A percentile compares a stretch with the other conserved stretches of the same genome.
Conservation (phyloP, 2,888 invertebrate species). For the Phalera bucephala region DNA sequence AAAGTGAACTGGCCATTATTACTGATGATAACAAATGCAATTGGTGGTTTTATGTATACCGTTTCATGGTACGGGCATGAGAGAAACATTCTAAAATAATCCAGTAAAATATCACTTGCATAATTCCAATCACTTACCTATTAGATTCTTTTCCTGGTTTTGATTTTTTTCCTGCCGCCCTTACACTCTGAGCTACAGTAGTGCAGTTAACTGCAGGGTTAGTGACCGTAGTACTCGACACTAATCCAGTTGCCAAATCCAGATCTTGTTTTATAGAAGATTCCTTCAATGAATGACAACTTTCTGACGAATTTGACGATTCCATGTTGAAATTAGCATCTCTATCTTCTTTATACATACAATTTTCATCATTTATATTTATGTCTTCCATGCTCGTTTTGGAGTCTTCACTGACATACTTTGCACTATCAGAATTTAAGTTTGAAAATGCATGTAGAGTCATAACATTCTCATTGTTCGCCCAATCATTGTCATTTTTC, state of each 20-base stretch:
- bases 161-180: conserved; percentile 58
- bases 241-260: conserved; percentile 52
- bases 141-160: conserved; percentile 70
- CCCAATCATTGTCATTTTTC: conserved; percentile 71
- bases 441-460: conserved; percentile 65
- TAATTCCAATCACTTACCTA: no score
- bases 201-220: conserved; percentile 59
- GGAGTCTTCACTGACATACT: conserved; percentile 74
- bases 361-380: conserved; percentile 74
- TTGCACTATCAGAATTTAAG: conserved; percentile 58
- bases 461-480: conserved; percentile 64
- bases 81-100: no score
- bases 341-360: conserved; percentile 73
- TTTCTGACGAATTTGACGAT: conserved; percentile 76
- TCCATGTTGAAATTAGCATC: conserved; percentile 78
- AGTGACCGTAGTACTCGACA: conserved; percentile 54
- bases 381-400: conserved; percentile 76
- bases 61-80: no score
- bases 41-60: no score
- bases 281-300: conserved; percentile 75
- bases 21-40: no score
- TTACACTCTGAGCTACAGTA: conserved; percentile 52
- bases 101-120: no score
- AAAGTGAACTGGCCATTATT: no score
- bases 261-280: conserved; percentile 59